Evolutionary conservation across 1,140 invertebrate genomes (phyloP).

Genomic region (Chlorops oryzae): DNA sequence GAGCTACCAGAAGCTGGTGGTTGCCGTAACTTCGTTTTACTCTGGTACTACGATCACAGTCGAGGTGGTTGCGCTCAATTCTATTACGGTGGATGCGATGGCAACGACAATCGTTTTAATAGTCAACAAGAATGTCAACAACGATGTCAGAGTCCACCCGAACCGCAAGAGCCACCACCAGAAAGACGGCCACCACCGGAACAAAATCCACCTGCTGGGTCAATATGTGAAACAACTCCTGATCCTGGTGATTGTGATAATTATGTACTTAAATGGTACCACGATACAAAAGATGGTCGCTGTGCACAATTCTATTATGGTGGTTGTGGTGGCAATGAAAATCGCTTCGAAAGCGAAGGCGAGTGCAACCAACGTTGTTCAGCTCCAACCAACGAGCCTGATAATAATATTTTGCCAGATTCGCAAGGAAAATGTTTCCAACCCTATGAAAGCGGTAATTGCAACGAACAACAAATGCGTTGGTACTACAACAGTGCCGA

Average conservation of each 20-base stretch:
- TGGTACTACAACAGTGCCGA: slow-evolving; percentile 75
- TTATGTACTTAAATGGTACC: slow-evolving; percentile 76
- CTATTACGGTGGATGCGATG: slow-evolving; percentile 76
- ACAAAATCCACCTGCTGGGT: slow-evolving; percentile 8
- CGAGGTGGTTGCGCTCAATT: slow-evolving; percentile 65
- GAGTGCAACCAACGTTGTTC: slow-evolving; percentile 71
- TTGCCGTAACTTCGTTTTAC: slow-evolving; percentile 19
- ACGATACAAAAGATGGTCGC: slow-evolving; percentile 60
- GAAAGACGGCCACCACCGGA: slow-evolving; percentile 9
- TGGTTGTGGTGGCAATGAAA: slow-evolving; percentile 74
- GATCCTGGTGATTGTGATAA: slow-evolving; percentile 69
- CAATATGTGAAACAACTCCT: slow-evolving; percentile 63
- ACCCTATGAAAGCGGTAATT: slow-evolving; percentile 62
- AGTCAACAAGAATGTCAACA: slow-evolving; percentile 59
- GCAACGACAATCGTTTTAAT: slow-evolving; percentile 74
- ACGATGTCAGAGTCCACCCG: slow-evolving; percentile 48
- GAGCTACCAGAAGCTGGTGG: slow-evolving; percentile 18
- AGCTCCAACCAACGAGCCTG: not conserved
- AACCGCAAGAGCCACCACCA: slow-evolving; percentile 37
- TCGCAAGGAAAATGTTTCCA: slow-evolving; percentile 59
- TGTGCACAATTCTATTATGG: slow-evolving; percentile 76
- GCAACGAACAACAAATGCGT: slow-evolving; percentile 52
- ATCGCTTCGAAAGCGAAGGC: slow-evolving; percentile 64
- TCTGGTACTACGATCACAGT: slow-evolving; percentile 75
- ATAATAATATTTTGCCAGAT: too few species aligned